Evolutionary conservation across 23 tunicate genomes (phyloP).

Genomic region (Aplidium turbinatum): DNA sequence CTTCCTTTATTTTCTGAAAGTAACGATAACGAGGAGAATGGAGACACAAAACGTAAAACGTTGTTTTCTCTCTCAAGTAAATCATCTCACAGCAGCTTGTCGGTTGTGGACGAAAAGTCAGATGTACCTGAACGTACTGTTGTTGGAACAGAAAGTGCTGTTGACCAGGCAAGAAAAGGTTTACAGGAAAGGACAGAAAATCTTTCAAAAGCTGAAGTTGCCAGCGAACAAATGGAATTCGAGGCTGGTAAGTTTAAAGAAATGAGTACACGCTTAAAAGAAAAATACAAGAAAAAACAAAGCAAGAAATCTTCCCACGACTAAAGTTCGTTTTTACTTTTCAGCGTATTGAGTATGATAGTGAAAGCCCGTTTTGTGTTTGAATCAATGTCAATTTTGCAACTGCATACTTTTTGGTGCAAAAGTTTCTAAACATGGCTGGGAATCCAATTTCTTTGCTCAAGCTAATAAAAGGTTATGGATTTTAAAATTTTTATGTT

Average conservation of each 20-base stretch:
- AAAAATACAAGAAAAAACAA: slow-evolving; percentile 72
- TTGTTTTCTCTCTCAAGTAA: no score
- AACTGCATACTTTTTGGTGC: no score
- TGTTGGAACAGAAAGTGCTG: background rate
- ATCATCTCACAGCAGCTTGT: background rate
- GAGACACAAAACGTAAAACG: no score
- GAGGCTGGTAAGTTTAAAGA: slow-evolving; percentile 72
- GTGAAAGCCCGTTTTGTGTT: no score
- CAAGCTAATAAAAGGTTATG: no score
- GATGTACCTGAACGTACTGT: background rate
- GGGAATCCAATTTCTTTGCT: no score
- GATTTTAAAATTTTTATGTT: no score
- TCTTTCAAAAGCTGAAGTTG: slow-evolving; percentile 40
- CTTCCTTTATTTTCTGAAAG: slow-evolving; percentile 31
- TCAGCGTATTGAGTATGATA: no score
- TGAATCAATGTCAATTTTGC: no score
- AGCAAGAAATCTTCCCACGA: slow-evolving; percentile 16
- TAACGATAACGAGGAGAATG: slow-evolving; percentile 23
- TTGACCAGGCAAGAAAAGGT: slow-evolving; percentile 39
- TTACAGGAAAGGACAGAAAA: slow-evolving; percentile 56
- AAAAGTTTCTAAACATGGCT: no score
- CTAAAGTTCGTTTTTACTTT: no score
- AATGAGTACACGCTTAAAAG: slow-evolving; percentile 55
- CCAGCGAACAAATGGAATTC: slow-evolving; percentile 74
- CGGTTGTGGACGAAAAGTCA: slow-evolving; percentile 20